Conservation (phyloP, 2,113 vertebrate genomes). For the Motacilla tschutschensis region DNA sequence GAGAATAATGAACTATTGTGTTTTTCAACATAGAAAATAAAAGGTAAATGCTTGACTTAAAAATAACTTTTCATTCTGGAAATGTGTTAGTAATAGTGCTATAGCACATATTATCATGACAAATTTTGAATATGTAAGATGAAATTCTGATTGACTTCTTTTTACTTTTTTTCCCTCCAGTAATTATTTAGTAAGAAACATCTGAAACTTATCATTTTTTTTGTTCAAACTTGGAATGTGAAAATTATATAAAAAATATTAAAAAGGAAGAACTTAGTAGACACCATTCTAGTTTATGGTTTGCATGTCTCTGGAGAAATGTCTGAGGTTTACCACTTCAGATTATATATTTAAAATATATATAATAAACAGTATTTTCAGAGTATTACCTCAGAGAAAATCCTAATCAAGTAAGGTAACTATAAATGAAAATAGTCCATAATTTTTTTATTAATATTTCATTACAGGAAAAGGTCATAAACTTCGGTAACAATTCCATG, state of each 20-base stretch:
- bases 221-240: neutral
- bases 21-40: neutral
- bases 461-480: constrained; percentile 31
- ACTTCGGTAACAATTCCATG: constrained; percentile 7
- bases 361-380: neutral
- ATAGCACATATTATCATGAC: neutral
- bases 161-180: too few relatives aligned
- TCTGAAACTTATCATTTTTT: neutral
- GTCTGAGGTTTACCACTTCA: neutral
- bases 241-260: neutral
- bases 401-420: constrained; percentile 49
- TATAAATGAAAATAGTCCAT: constrained; percentile 50
- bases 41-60: neutral
- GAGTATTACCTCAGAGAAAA: constrained; percentile 16
- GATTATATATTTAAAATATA: neutral
- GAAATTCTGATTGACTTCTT: neutral
- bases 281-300: neutral
- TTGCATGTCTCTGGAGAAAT: neutral
- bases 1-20: neutral
- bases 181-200: neutral
- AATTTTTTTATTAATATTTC: constrained; percentile 54
- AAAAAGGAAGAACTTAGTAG: neutral
- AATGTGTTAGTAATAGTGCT: neutral
- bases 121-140: neutral
- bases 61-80: neutral